These are phyloP conservation scores for Ginglymostoma cirratum DNA, from an alignment of 2,113 vertebrate species.

Conservation along the genomic window DNA sequence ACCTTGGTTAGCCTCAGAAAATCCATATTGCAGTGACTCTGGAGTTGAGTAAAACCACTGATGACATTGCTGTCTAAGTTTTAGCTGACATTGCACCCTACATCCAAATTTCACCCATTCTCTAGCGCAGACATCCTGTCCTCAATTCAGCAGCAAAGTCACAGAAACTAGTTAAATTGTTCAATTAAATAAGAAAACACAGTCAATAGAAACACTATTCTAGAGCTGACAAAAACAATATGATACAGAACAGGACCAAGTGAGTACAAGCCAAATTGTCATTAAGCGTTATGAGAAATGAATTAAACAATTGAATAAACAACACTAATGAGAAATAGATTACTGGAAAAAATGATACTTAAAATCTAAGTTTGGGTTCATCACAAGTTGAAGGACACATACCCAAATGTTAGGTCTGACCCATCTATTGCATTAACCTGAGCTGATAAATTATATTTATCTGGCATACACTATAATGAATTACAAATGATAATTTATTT, in stretches of 20 bases:
- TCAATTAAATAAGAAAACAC: not conserved
- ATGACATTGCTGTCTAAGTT: not conserved
- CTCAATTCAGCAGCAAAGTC: not conserved
- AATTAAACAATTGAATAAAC: conserved; percentile 3
- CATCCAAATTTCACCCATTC: not conserved
- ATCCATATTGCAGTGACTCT: no score
- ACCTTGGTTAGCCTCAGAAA: not conserved
- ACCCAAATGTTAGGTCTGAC: not conserved
- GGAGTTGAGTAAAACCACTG: not conserved
- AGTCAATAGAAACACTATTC: not conserved
- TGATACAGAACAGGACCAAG: not conserved
- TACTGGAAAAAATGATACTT: not conserved
- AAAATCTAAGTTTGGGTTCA: not conserved
- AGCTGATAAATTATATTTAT: not conserved
- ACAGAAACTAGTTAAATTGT: not conserved
- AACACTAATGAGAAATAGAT: not conserved
- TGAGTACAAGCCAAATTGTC: not conserved
- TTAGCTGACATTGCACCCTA: not conserved
- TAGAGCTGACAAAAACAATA: not conserved
- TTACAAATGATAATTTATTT: not conserved
- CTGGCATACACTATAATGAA: not conserved
- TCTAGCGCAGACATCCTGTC: not conserved
- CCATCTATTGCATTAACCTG: not conserved
- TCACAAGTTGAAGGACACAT: not conserved
- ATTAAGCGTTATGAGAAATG: not conserved